These are phyloP conservation scores for Strigamia crassipes DNA, from an alignment of 2,888 invertebrate species.

Conservation along the genomic window DNA sequence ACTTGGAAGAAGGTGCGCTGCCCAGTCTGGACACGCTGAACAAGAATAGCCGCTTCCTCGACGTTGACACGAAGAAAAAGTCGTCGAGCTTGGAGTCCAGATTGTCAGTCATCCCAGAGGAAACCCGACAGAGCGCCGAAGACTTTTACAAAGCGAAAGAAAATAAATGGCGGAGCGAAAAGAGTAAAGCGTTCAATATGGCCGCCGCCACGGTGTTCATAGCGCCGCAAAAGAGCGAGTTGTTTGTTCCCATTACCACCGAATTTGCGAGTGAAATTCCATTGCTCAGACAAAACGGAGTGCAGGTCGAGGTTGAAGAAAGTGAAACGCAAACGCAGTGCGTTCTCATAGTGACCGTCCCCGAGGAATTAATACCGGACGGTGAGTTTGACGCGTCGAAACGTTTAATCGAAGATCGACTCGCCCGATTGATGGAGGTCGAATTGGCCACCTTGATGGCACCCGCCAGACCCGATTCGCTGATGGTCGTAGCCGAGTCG, in stretches of 20 bases:
- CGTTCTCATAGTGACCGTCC: neutral
- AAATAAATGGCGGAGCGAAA: neutral
- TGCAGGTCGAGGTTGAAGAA: neutral
- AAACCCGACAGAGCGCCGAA: slow-evolving; percentile 2
- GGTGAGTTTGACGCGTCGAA: neutral
- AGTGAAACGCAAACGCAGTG: neutral
- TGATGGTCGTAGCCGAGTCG: neutral
- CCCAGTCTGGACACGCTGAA: too few species aligned
- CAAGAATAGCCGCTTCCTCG: too few species aligned
- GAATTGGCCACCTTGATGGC: neutral
- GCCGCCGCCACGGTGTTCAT: neutral
- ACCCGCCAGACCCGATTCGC: neutral
- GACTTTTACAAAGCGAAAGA: neutral
- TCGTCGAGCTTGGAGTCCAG: neutral
- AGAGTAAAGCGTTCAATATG: neutral
- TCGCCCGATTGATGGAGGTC: neutral
- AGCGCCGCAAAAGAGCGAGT: neutral
- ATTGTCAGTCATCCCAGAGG: neutral
- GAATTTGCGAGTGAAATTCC: neutral
- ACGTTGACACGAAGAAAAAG: neutral
- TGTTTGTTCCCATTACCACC: neutral
- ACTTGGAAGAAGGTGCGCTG: neutral
- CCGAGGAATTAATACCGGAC: neutral
- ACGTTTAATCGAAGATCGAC: neutral
- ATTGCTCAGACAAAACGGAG: neutral